Base-by-base conservation (phyloP, 2,113 vertebrate species). In the Plectropomus leopardus region DNA sequence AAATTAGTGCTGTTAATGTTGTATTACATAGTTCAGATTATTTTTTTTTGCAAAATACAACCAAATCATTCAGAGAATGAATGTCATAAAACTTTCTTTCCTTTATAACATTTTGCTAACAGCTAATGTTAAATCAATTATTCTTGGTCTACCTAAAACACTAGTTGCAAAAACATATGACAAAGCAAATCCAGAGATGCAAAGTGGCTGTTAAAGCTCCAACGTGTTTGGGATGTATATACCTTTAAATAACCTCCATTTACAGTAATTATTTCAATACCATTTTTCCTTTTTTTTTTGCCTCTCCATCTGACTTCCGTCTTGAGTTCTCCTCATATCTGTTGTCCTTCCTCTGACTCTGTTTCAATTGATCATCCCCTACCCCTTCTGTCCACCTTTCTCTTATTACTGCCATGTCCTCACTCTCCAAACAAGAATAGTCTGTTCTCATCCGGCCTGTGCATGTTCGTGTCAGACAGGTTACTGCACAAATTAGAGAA, bases 401-500 rank as follows among this genome's bases (percentile, higher is more conserved):
- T 87, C 58, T 14, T 32, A 42, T 76, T 65, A 69, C 80, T 1
- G 16, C 32, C 7, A 19, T 78, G 79, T 81, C 81, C 54, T 72
- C 24, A 23, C 45, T 61, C 72, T 0, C 44, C 36, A 17, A 68
- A 69, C 24, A 60, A 53, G 67, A 84, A 77, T 36, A 70, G 65
- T 14, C 26, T 67, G 65, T 54, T 78, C 30, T 79, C 60, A 65
- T 77, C 66, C 42, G 19, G 51, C 57, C 21, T 48, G 30, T 53
- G 60, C 14, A 28, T 11, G 53, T 51, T 64, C 6, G 13, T 82
- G 83, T 86, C 63, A 61, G 53, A 78, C 3, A 76, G 79, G 73
- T 68, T 85, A 60, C 45, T 61, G 21, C 40, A 48, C 67, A 81
- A 82, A 64, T 89, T 72, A 78, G 24, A 78, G 26, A 48, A 54